Evolutionary conservation across 2,113 vertebrate genomes (phyloP).

Genomic region (Myotis lucifugus): DNA sequence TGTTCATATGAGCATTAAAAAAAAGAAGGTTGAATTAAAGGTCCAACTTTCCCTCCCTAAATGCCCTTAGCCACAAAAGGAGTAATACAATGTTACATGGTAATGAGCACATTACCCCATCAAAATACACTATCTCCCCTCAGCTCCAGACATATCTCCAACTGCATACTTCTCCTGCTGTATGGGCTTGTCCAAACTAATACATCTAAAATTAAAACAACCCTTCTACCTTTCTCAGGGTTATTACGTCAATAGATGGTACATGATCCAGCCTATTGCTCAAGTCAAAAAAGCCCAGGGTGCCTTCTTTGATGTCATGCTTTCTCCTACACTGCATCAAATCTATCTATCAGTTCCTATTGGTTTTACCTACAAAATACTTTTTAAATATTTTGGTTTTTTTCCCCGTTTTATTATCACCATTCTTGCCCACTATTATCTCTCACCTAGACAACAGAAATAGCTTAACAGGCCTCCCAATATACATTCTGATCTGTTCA

Average conservation of each 20-base stretch:
- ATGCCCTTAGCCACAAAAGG: neutral
- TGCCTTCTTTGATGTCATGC: neutral
- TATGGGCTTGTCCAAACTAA: neutral
- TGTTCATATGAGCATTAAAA: neutral
- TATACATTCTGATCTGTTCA: neutral
- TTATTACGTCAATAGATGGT: neutral
- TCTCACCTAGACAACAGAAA: neutral
- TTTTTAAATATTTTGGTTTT: neutral
- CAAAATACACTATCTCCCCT: neutral
- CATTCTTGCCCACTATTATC: neutral
- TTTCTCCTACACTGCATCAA: neutral
- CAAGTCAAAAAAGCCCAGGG: neutral
- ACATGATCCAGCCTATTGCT: neutral
- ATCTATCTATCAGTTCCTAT: neutral
- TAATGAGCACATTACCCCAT: neutral
- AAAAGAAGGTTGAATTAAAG: constrained; percentile 35
- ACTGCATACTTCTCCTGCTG: neutral
- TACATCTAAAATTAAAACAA: neutral
- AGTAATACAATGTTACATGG: neutral
- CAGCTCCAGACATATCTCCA: neutral
- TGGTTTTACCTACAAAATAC: neutral
- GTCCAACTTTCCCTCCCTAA: neutral
- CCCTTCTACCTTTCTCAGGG: neutral
- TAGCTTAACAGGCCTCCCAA: neutral
- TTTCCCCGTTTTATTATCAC: neutral